phyloP scores from a whole-genome alignment of 2,888 invertebrate species.

The Julus scandinavius region DNA sequence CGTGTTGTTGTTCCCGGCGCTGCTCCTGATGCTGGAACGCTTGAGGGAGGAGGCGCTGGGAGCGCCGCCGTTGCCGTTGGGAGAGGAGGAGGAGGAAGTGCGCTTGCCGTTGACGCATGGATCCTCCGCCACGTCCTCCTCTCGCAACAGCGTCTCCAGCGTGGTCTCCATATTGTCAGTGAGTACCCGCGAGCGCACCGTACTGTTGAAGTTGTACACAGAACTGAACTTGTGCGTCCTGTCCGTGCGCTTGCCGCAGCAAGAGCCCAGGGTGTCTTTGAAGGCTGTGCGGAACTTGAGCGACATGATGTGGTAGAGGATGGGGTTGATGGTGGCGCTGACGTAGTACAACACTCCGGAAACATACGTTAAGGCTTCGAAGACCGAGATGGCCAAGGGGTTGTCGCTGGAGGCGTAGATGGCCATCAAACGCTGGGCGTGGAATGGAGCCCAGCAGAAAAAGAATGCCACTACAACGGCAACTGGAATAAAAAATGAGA shows the following conservation, averaged over 20 bases:
- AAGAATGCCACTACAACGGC: conserved; percentile 80
- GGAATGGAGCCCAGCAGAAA: conserved; percentile 92
- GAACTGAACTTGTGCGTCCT: conserved; percentile 54
- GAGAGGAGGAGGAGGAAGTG: neutral
- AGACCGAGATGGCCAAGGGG: conserved; percentile 76
- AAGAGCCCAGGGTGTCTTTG: conserved; percentile 72
- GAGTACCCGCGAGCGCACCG: conserved; percentile 49
- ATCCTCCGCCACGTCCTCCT: conserved; percentile 49
- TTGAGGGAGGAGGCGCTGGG: neutral
- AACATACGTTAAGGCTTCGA: conserved; percentile 79
- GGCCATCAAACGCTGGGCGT: conserved; percentile 87
- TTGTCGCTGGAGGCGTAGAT: conserved; percentile 70
- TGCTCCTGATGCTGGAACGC: neutral
- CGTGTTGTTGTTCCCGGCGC: neutral
- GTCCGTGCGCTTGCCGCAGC: conserved; percentile 53
- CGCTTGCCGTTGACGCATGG: neutral
- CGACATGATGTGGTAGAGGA: conserved; percentile 94
- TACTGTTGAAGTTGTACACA: conserved; percentile 53
- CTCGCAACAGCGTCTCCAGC: conserved; percentile 50
- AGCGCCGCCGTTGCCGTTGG: no score
- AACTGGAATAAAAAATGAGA: conserved; percentile 64
- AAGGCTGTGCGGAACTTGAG: conserved; percentile 93
- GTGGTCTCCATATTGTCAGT: conserved; percentile 56
- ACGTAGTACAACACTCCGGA: conserved; percentile 92
- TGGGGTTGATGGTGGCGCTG: conserved; percentile 91